Percentiles rank a stretch among this genome's conserved stretches.
phyloP scores from a whole-genome alignment of 2,888 invertebrate species.

The Papilio protenor region DNA sequence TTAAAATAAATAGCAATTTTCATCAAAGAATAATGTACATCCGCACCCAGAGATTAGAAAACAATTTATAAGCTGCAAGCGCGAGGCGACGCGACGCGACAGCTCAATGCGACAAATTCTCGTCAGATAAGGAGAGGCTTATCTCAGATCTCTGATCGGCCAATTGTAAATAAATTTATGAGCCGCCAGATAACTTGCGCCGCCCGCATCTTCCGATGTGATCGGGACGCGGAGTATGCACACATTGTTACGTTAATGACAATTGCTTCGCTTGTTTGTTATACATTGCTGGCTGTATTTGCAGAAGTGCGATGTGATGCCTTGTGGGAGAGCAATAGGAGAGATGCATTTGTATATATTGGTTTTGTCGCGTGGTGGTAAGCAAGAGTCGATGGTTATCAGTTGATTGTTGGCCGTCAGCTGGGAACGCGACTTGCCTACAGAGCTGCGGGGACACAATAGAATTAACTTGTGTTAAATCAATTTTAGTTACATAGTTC shows the following conservation, averaged over 20 bases:
- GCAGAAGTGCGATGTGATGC: not conserved
- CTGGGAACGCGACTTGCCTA: conserved; percentile 54
- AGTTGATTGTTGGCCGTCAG: conserved; percentile 55
- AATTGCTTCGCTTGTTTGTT: not conserved
- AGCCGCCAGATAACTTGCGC: conserved; percentile 50
- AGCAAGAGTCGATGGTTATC: conserved; percentile 53
- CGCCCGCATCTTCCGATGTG: conserved; percentile 52
- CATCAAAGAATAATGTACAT: conserved; percentile 1
- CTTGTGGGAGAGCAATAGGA: conserved; percentile 36
- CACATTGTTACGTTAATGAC: not conserved
- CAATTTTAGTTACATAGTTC: conserved; percentile 49
- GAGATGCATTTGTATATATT: conserved; percentile 6
- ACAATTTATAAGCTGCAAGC: conserved; percentile 49
- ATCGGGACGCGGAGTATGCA: conserved; percentile 28
- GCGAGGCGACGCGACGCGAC: conserved; percentile 38
- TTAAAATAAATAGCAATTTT: conserved; percentile 15
- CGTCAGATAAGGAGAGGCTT: conserved; percentile 53
- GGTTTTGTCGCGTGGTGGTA: conserved; percentile 19
- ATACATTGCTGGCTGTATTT: conserved; percentile 22
- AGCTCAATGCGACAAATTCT: conserved; percentile 54
- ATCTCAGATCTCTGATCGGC: conserved; percentile 50
- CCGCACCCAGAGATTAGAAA: conserved; percentile 46
- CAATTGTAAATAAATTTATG: conserved; percentile 58
- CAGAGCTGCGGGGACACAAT: conserved; percentile 53
- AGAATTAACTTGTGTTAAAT: conserved; percentile 56